Base-by-base conservation (phyloP, 2,888 invertebrate species). In the Catocala fraxini region DNA sequence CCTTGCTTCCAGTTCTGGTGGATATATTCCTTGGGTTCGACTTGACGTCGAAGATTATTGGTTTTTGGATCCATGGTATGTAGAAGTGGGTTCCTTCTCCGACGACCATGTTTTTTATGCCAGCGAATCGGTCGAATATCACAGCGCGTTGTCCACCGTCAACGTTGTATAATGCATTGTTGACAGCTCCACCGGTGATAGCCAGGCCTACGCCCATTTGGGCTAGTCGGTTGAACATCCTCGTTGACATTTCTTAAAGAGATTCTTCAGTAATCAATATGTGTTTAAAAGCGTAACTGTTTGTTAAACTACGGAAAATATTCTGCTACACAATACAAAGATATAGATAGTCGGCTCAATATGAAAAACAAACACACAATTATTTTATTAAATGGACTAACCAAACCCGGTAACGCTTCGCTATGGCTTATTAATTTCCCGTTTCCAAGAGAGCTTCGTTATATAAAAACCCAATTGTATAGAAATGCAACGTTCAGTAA, bases 51-150 rank as follows among this genome's bases (percentile, higher is more conserved):
- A 98, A 99, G 73, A 98, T 97, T 74, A 99, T 97, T 0, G 99
- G 99, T 72, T 96, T 96, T 88, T 99, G 99, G 9, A 99, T 97
- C 98, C 98, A 99, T 4, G 99, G 99, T 87, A 99, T 97, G 78
- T 97, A 96, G 87, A 99, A 99, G 90, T 99, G 99, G 56, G 99
- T 99, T 25, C 99, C 99, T 94, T 99, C 99, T 9, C 99, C 99
- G 13, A 97, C 96, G 0, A 99, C 98, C 39, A 92, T 89, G 62
- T 97, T 96, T 83, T 98, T 98, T 15, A 99, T 96, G 77, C 99
- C 99, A 47, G 96, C 93, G 87, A 99, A 99, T 80, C 99, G 96
- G 90, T 99, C 99, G 87, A 99, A 99, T 71, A 99, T 99, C 1
- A 99, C 98, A 47, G 99, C 98, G 83, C 99, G 95, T 84, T 99